Base-by-base conservation (phyloP, 2,888 invertebrate genomes). In the Clepsis dumicolana region DNA sequence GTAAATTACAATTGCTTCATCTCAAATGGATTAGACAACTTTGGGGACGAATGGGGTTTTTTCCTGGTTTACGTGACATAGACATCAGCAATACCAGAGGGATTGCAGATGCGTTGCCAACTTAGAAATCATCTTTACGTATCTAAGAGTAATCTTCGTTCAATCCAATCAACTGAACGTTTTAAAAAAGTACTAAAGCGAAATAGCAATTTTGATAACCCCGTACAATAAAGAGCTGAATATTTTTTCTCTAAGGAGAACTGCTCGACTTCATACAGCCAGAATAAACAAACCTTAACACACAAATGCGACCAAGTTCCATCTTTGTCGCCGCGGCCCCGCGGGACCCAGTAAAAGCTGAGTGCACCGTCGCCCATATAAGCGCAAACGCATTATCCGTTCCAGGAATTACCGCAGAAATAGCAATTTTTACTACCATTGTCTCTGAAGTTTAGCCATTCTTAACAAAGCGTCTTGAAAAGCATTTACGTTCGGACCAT, bases 361-460 rank as follows among this genome's bases (percentile, higher is more conserved):
- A 65, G 70, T 70, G 65, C 64, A 71, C 56, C 62, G 65, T 71
- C 56, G 50, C 48, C 18, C 60, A 57, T 71, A 70, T 75, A 67
- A 62, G 70, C 59, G 64, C 71, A 68, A 56, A 64, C 62, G 65
- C 66, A 63, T 70, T 66, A 65, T 70, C 65, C 62, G 61, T 35
- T 66, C 57, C 52, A 53, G 48, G 64, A 66, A 66, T 62, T 70
- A 66, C 62, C 62, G 32, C 62, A 66, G 70, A 70, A 70, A 63
- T 70, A 57, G 62, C 70, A 59, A 70, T 70, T 70, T 70, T 70
- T 70, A 66, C 70, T 59, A 32, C 41, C 53, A 70, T 70, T 70
- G 70, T 66, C 62, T 69, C 65, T 25, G 65, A 70, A 70, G 65
- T 70, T 70, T 57, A 10, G 53, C 66, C 70, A 63, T 70, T 66